These are phyloP conservation scores for Conus betulinus DNA, from an alignment of 1,140 invertebrate species.

Conservation along the genomic window DNA sequence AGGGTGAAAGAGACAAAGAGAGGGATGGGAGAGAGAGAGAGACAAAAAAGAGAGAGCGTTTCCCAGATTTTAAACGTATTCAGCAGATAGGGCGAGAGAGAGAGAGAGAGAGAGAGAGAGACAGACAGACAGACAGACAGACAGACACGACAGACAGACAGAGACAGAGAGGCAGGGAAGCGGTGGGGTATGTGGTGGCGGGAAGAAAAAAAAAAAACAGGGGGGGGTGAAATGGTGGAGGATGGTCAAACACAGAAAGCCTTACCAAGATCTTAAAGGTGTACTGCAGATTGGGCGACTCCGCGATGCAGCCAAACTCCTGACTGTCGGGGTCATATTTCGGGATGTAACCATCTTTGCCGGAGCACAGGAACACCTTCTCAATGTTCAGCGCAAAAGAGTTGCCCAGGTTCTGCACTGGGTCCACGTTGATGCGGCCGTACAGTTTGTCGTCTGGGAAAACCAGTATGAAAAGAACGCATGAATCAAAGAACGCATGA, in stretches of 20 bases:
- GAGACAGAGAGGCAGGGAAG: too few species aligned
- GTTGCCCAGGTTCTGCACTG: conserved; percentile 69
- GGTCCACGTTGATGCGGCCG: conserved; percentile 73
- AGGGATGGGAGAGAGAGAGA: too few species aligned
- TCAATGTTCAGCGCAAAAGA: conserved; percentile 71
- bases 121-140: too few species aligned
- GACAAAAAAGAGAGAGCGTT: too few species aligned
- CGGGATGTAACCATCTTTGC: conserved; percentile 76
- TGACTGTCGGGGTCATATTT: conserved; percentile 72
- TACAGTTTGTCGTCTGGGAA: conserved; percentile 73
- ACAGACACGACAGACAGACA: too few species aligned
- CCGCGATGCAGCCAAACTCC: conserved; percentile 74
- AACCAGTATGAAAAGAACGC: not conserved
- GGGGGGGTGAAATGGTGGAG: too few species aligned
- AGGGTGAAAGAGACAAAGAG: too few species aligned
- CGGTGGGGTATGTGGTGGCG: not conserved
- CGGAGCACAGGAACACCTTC: conserved; percentile 76
- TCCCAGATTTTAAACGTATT: too few species aligned
- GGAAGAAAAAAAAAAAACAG: not conserved
- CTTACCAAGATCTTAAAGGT: conserved; percentile 74
- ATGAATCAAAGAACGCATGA: not conserved
- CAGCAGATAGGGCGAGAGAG: too few species aligned
- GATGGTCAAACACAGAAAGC: conserved; percentile 11
- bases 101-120: too few species aligned
- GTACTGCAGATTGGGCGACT: conserved; percentile 71